These are phyloP conservation scores for Coracias cyanogaster DNA, from an alignment of 2,797 vertebrate genomes.

Conservation along the genomic window DNA sequence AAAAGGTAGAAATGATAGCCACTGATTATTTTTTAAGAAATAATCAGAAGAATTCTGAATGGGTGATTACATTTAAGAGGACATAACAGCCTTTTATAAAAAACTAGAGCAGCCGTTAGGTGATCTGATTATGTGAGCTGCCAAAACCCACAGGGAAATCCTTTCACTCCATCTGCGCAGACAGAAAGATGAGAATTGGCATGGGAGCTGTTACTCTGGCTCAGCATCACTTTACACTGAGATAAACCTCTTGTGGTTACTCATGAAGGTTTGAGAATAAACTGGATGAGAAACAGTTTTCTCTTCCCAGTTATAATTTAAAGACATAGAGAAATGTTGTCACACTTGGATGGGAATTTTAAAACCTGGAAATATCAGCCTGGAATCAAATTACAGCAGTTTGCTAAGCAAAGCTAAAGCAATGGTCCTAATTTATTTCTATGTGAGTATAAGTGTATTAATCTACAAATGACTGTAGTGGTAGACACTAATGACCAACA, in stretches of 20 bases:
- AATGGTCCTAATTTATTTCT: not conserved
- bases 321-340: not conserved
- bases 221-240: constrained; percentile 2
- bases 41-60: not conserved
- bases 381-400: not conserved
- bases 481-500: not conserved
- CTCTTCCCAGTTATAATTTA: not conserved
- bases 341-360: not conserved
- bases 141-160: not conserved
- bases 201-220: constrained; percentile 25
- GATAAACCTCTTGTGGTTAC: not conserved
- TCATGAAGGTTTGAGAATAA: not conserved
- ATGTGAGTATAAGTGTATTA: not conserved
- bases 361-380: not conserved
- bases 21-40: not conserved
- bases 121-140: constrained; percentile 9
- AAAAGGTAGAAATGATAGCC: not conserved
- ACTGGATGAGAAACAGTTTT: not conserved
- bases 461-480: not conserved
- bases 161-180: constrained; percentile 34
- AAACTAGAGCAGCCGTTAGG: not conserved
- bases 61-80: not conserved
- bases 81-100: not conserved
- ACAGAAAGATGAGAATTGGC: constrained; percentile 12
- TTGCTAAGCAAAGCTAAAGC: not conserved